Conservation (phyloP, 2,797 vertebrate species). For the Pantherophis vulpinus region DNA sequence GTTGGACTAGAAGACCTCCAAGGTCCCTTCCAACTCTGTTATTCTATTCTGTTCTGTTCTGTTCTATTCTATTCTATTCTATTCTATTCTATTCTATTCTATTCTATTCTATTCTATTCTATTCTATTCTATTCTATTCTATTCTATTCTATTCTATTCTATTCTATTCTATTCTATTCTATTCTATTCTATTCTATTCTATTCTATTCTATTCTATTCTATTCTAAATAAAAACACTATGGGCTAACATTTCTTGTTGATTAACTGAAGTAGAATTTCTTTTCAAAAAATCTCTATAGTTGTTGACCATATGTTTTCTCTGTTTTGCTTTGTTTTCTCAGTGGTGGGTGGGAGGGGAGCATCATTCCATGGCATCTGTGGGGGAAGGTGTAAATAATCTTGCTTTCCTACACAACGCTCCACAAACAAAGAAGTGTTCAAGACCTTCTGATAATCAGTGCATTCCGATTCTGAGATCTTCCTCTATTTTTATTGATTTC, state of each 20-base stretch:
- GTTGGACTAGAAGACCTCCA: too few relatives aligned
- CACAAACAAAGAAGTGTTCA: neutral
- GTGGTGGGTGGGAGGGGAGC: neutral
- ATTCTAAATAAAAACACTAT: neutral
- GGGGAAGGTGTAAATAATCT: neutral
- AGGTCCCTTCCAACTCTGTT: too few relatives aligned
- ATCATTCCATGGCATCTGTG: neutral
- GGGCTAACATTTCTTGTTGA: neutral
- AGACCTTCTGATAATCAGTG: neutral
- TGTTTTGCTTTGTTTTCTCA: neutral
- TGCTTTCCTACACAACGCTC: neutral
- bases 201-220: too few relatives aligned
- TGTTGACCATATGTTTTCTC: neutral
- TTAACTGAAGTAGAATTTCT: neutral
- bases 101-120: too few relatives aligned
- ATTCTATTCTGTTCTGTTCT: too few relatives aligned
- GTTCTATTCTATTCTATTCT: too few relatives aligned
- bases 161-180: too few relatives aligned
- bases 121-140: too few relatives aligned
- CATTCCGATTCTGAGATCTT: neutral
- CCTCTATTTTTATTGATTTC: neutral
- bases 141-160: too few relatives aligned
- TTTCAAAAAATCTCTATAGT: neutral
- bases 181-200: too few relatives aligned
- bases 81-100: too few relatives aligned